A percentile compares a stretch with the other conserved stretches of the same genome.
These are phyloP conservation scores for Galemys pyrenaicus DNA, from an alignment of 2,113 vertebrate species.

Conservation along the genomic window DNA sequence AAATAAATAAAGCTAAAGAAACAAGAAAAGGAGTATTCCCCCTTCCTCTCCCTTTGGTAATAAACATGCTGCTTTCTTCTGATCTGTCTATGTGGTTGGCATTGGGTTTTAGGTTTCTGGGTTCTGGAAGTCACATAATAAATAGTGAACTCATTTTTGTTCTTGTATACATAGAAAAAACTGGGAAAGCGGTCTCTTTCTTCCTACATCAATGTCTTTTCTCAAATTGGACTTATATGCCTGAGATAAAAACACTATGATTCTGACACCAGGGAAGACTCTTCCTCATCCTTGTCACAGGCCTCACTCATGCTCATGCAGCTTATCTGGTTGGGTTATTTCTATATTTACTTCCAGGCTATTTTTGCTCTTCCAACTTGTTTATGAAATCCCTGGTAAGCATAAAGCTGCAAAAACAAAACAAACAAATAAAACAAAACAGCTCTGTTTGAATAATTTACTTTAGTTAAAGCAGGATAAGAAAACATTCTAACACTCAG, in stretches of 20 bases:
- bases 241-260: neutral
- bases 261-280: neutral
- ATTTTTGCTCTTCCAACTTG: conserved; percentile 64
- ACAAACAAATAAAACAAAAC: conserved; percentile 69
- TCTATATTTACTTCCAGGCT: conserved; percentile 51
- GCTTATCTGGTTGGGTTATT: conserved; percentile 51
- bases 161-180: neutral
- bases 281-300: neutral
- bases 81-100: neutral
- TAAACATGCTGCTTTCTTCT: neutral
- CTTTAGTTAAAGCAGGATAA: conserved; percentile 47
- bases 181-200: neutral
- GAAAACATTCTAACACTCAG: conserved; percentile 54
- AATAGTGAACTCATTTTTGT: conserved; percentile 27
- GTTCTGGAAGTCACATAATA: neutral
- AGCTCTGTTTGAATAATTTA: conserved; percentile 70
- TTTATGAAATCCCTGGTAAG: conserved; percentile 67
- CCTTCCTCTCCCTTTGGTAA: neutral
- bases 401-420: conserved; percentile 70
- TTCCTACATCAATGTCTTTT: neutral
- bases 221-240: neutral
- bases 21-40: neutral
- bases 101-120: neutral
- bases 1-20: too few relatives aligned
- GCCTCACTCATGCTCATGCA: neutral